phyloP scores from a whole-genome alignment of 2,797 vertebrate species.

The Parambassis ranga region DNA sequence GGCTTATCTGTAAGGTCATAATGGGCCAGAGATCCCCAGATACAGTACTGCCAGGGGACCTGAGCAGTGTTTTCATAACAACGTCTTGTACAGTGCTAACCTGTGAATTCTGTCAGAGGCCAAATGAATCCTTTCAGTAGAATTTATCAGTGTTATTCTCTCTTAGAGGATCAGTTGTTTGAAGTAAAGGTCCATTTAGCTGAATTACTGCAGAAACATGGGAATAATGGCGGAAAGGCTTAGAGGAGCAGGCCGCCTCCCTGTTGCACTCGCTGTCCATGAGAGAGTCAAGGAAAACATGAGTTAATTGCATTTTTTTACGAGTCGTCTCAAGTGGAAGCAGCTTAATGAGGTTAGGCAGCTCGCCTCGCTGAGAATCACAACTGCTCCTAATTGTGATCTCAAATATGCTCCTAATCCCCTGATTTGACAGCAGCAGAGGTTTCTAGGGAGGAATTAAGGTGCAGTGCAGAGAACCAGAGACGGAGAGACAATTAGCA shows the following conservation, averaged over 20 bases:
- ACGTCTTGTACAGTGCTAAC: neutral
- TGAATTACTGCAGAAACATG: conserved; percentile 28
- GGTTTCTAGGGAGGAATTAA: conserved; percentile 67
- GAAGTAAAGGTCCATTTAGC: conserved; percentile 24
- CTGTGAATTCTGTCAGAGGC: too few relatives aligned
- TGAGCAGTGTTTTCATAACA: conserved; percentile 42
- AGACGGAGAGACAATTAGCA: conserved; percentile 47
- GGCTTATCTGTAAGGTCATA: conserved; percentile 63
- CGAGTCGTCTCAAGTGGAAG: conserved; percentile 72
- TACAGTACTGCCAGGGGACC: neutral
- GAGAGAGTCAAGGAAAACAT: conserved; percentile 29
- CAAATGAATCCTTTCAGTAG: too few relatives aligned
- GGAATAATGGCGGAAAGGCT: conserved; percentile 44
- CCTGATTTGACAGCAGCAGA: conserved; percentile 66
- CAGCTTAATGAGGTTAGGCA: conserved; percentile 78
- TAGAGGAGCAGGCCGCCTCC: conserved; percentile 40
- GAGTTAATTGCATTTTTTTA: conserved; percentile 74
- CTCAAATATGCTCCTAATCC: conserved; percentile 79
- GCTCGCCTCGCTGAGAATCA: conserved; percentile 65
- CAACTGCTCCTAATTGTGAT: conserved; percentile 76
- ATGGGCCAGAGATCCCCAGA: conserved; percentile 14
- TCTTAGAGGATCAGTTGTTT: conserved; percentile 4
- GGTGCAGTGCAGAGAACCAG: conserved; percentile 34
- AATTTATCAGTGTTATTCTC: neutral
- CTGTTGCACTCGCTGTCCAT: conserved; percentile 44